Base-by-base conservation (phyloP, 2,888 invertebrate species). In the Chrysolina oricalcia region DNA sequence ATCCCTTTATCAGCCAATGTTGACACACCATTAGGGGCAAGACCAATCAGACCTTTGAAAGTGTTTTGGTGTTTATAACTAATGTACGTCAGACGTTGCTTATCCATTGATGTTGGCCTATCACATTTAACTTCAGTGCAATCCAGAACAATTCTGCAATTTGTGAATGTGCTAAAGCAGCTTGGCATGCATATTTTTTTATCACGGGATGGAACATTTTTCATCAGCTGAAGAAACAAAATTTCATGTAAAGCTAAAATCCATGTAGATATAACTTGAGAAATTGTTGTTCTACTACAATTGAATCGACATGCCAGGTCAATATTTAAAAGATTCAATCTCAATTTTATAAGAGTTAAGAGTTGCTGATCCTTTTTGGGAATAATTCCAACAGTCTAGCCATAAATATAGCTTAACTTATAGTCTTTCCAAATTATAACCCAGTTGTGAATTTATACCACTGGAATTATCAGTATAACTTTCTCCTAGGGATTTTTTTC, bases 341-440 rank as follows among this genome's bases (percentile, higher is more conserved):
- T 70, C 35, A 71, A 27, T 65, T 71, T 71, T 19, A 71, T 71
- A n/a, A 64, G 56, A 6, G 17, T 19, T 40, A 71, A 21, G 6
- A 71, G n/a, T 15, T 64, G n/a, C 40, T 70, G 50, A 50, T 70
- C 70, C n/a, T 46, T 63, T 63, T 64, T 70, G 13, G 46, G n/a
- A 8, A 70, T 27, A 10, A 46, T 70, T 3, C 9, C 35, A 23
- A 70, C 70, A 27, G 43, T 48, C 63, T 63, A 70, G 1, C 19
- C n/a, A 35, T 27, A 46, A 70, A 23, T 48, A 70, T 70, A 70
- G 46, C 3, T 62, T 9, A 70, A 19, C 13, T 56, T 15, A n/a
- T n/a, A n/a, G n/a, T n/a, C 13, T 46, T 40, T 50, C 27, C 21
- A 50, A n/a, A n/a, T n/a, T n/a, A n/a, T n/a, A n/a, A n/a, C n/a